Evolutionary conservation across 2,797 vertebrate genomes (phyloP).

Genomic region (Arnoldichthys spilopterus): DNA sequence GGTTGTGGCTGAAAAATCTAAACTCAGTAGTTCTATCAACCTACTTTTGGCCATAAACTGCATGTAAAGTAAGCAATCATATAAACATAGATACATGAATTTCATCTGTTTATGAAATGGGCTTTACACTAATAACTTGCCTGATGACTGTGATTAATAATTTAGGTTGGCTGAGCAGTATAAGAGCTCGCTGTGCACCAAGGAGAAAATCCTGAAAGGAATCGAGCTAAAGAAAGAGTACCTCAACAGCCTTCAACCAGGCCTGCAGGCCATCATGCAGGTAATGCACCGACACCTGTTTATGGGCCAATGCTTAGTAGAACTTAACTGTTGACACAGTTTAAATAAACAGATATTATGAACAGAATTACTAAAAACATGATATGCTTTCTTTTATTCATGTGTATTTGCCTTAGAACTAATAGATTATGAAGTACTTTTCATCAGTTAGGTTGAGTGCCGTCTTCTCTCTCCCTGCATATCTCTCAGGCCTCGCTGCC

Average conservation of each 20-base stretch:
- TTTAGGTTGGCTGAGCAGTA: slow-evolving; percentile 94
- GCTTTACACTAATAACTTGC: background rate
- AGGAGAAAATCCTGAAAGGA: slow-evolving; percentile 96
- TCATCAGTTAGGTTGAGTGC: no score
- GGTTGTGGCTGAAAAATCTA: no score
- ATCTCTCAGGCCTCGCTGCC: slow-evolving; percentile 90
- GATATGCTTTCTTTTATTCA: no score
- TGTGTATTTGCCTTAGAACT: no score
- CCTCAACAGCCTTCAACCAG: slow-evolving; percentile 93
- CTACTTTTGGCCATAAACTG: background rate
- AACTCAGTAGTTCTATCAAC: no score
- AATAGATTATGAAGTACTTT: no score
- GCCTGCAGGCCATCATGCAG: slow-evolving; percentile 97
- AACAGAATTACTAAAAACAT: no score
- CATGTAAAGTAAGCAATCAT: background rate
- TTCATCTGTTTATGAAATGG: background rate
- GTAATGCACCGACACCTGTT: slow-evolving; percentile 64
- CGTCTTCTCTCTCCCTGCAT: slow-evolving; percentile 7
- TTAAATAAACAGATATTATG: no score
- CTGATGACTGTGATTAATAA: background rate
- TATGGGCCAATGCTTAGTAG: no score
- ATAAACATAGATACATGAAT: background rate
- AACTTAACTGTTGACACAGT: no score
- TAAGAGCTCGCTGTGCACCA: slow-evolving; percentile 87
- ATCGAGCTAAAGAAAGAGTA: slow-evolving; percentile 98